Evolutionary conservation across 2,797 vertebrate genomes (phyloP).

Genomic region (Acrossocheilus wenchowensis): DNA sequence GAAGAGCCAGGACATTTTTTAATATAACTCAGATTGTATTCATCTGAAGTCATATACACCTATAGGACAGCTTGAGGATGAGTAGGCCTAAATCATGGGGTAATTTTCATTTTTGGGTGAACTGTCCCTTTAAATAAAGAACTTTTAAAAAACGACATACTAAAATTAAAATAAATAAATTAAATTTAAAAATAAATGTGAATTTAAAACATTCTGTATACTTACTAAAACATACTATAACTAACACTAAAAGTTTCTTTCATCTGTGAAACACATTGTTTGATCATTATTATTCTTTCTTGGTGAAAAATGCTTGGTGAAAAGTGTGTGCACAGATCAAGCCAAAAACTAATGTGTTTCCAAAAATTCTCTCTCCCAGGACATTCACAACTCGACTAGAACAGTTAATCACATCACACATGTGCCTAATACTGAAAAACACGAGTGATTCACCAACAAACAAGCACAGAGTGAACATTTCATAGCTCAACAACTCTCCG

Average conservation of each 20-base stretch:
- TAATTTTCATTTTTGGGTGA: background rate
- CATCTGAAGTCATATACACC: background rate
- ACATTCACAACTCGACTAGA: constrained; percentile 2
- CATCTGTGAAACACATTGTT: background rate
- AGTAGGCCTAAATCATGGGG: background rate
- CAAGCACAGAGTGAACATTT: constrained; percentile 21
- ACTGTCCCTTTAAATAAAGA: background rate
- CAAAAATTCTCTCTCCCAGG: constrained; percentile 2
- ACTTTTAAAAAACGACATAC: background rate
- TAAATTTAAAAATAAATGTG: background rate
- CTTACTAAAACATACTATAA: background rate
- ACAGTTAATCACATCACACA: constrained; percentile 33
- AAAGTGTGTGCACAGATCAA: constrained; percentile 17
- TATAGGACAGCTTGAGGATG: background rate
- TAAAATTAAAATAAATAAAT: background rate
- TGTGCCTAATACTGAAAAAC: constrained; percentile 26
- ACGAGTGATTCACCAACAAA: constrained; percentile 28
- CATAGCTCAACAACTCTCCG: background rate
- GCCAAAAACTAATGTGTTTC: background rate
- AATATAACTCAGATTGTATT: background rate
- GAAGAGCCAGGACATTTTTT: background rate
- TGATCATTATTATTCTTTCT: background rate
- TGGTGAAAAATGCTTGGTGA: background rate
- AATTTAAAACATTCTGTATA: background rate
- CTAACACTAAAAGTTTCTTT: background rate